Conservation (phyloP, 2,113 vertebrate species). For the Malaclemys terrapin region DNA sequence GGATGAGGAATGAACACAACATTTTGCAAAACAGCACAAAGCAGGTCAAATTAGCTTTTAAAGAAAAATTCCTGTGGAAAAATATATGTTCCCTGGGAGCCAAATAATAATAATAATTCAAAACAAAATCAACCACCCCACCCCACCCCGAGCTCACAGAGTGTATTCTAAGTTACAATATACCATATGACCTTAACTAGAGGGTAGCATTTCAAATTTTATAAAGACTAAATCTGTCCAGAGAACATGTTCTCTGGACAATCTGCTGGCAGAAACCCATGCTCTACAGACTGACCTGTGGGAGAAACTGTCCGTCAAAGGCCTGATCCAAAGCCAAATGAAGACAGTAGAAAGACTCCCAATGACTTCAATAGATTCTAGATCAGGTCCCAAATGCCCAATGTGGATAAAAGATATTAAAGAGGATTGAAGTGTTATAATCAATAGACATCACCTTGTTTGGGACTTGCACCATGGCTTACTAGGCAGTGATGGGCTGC, state of each 20-base stretch:
- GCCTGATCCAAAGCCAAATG: slow-evolving; percentile 46
- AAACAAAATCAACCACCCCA: not conserved
- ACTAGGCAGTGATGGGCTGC: slow-evolving; percentile 49
- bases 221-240: slow-evolving; percentile 65
- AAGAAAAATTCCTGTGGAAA: slow-evolving; percentile 43
- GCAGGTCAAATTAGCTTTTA: slow-evolving; percentile 68
- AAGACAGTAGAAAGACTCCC: slow-evolving; percentile 64
- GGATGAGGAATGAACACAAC: not conserved
- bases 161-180: slow-evolving; percentile 67
- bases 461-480: slow-evolving; percentile 55
- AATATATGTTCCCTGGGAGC: not conserved
- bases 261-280: slow-evolving; percentile 59
- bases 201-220: slow-evolving; percentile 72
- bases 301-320: slow-evolving; percentile 54
- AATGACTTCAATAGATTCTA: slow-evolving; percentile 67
- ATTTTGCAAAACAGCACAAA: slow-evolving; percentile 18
- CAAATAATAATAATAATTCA: slow-evolving; percentile 31
- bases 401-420: slow-evolving; percentile 49
- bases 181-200: slow-evolving; percentile 73
- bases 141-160: slow-evolving; percentile 39
- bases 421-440: slow-evolving; percentile 56
- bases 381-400: slow-evolving; percentile 62
- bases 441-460: slow-evolving; percentile 47
- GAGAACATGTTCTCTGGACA: slow-evolving; percentile 61
- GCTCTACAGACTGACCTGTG: slow-evolving; percentile 56